Base-by-base conservation (phyloP, 1,140 invertebrate genomes). In the Metopolophium dirhodum region DNA sequence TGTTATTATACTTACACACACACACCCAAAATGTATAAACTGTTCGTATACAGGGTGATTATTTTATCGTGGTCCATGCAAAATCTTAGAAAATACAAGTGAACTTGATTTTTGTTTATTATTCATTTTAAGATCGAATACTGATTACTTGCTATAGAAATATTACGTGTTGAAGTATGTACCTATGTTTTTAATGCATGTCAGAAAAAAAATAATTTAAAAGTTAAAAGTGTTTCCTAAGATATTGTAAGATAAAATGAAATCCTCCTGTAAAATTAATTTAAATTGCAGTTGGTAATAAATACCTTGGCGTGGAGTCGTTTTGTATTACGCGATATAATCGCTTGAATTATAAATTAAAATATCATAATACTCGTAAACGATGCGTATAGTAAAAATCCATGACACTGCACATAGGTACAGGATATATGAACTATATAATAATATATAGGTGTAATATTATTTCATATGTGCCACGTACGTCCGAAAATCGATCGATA, bases 141-240 rank as follows among this genome's bases (percentile, higher is more conserved):
- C n/a, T n/a, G 14, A n/a, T 18, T 2, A n/a, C 9, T 0, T 6
- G 18, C 18, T 0, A 4, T 68, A n/a, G 4, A 18, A 6, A 68
- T 11, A n/a, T n/a, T 37, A 37, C 37, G 14, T 68, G 61, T 6
- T n/a, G 7, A 0, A 68, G 14, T n/a, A 18, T 18, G 30, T n/a
- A 61, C 20, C 2, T 20, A 0, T 61, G 9, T 61, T 61, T 9
- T 61, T 61, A 30, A 30, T 61, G 0, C 14, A 61, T 23, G 30
- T 30, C 26, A 26, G 14, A 3, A 61, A 30, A 30, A 30, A 61
- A 30, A 30, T 61, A 61, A 26, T 30, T 26, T 8, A 61, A 61
- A 30, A 30, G 9, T 30, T 61, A 3, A 9, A 30, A 0, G 57
- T 30, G 30, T 61, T 61, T 61, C 30, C 30, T 11, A 14, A 14